Conservation (phyloP, 2,888 invertebrate genomes). For the Amiota mariae region DNA sequence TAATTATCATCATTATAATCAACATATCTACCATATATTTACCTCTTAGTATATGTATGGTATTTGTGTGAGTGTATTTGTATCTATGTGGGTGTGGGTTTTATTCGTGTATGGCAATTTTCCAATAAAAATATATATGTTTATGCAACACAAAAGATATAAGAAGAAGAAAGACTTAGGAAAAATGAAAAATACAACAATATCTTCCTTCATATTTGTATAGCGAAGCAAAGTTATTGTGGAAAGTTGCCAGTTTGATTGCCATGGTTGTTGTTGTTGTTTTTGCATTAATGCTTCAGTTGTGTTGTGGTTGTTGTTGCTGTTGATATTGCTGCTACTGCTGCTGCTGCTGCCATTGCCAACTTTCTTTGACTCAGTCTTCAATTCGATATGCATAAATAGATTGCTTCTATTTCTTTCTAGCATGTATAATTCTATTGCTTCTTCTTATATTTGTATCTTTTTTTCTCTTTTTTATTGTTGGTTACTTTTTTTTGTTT, state of each 20-base stretch:
- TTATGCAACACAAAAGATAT: not conserved
- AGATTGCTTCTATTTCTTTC: not conserved
- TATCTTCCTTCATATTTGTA: constrained; percentile 15
- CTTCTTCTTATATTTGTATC: too few relatives aligned
- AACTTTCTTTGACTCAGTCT: constrained; percentile 32
- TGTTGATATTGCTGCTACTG: constrained; percentile 44
- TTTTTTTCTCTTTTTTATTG: too few relatives aligned
- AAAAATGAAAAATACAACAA: not conserved
- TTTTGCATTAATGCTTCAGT: not conserved
- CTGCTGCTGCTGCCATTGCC: constrained; percentile 9
- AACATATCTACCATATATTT: too few relatives aligned
- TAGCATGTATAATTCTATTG: too few relatives aligned
- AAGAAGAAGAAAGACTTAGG: too few relatives aligned
- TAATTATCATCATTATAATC: constrained; percentile 45
- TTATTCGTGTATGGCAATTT: constrained; percentile 8
- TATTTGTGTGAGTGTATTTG: constrained; percentile 43
- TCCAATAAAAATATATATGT: not conserved
- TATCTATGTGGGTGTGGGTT: constrained; percentile 18
- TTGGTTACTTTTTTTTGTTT: not conserved
- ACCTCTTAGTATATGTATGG: constrained; percentile 27
- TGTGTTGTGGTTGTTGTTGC: constrained; percentile 27
- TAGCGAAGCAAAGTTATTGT: not conserved
- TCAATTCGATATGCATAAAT: constrained; percentile 22
- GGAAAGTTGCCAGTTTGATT: constrained; percentile 4
- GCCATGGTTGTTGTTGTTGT: constrained; percentile 40